phyloP scores from a whole-genome alignment of 2,113 vertebrate species.

The Strix aluco region DNA sequence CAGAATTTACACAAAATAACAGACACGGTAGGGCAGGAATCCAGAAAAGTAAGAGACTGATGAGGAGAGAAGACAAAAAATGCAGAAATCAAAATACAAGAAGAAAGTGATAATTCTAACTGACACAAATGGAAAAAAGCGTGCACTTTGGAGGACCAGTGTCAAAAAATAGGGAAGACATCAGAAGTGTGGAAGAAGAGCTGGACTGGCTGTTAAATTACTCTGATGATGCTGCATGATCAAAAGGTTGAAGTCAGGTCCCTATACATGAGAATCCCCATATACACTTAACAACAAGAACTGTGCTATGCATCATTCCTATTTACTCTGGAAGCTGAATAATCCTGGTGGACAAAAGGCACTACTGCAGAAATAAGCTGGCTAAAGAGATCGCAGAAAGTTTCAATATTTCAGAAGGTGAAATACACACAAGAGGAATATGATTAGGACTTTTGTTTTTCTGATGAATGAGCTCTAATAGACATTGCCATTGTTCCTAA shows the following conservation, averaged over 20 bases:
- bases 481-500: neutral
- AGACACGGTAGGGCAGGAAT: neutral
- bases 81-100: neutral
- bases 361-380: neutral
- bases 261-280: neutral
- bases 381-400: neutral
- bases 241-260: neutral
- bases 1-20: neutral
- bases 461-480: neutral
- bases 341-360: neutral
- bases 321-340: neutral
- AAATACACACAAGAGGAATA: neutral
- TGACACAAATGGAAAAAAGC: neutral
- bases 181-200: neutral
- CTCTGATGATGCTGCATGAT: neutral
- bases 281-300: neutral
- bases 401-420: neutral
- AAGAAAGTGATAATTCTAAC: neutral
- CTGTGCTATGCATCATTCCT: neutral
- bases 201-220: neutral
- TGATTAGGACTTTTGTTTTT: neutral
- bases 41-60: neutral
- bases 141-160: neutral
- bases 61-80: neutral
- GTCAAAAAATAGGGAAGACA: neutral